Evolutionary conservation across 1,140 invertebrate species (phyloP).

Genomic region (Nixonia krombeini): DNA sequence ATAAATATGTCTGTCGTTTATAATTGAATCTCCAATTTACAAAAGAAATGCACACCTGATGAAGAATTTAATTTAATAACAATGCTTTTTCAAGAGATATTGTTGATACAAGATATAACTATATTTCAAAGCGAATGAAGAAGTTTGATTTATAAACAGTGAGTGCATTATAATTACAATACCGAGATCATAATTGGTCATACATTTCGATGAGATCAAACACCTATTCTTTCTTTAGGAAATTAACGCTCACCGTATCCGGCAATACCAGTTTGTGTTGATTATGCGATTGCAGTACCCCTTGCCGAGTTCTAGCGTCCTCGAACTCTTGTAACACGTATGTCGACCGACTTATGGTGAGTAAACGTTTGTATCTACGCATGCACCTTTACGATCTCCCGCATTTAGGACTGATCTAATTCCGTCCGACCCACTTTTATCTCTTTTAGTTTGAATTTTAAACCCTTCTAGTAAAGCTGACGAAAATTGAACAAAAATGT

Average conservation of each 20-base stretch:
- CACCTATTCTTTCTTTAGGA: slow-evolving; percentile 10
- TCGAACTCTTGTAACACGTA: slow-evolving; percentile 15
- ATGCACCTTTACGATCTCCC: slow-evolving; percentile 10
- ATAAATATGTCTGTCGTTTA: too few relatives aligned
- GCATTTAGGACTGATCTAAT: slow-evolving; percentile 12
- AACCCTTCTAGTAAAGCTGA: slow-evolving; percentile 2
- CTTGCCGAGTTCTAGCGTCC: slow-evolving; percentile 14
- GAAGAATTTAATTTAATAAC: too few relatives aligned
- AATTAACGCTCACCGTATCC: slow-evolving; percentile 13
- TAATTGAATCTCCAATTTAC: too few relatives aligned
- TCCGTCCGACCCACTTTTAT: slow-evolving; percentile 6
- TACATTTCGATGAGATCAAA: slow-evolving; percentile 12
- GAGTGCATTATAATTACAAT: slow-evolving; percentile 13
- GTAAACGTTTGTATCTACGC: neutral
- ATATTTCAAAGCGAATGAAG: neutral
- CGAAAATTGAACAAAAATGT: slow-evolving; percentile 6
- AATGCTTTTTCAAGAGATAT: too few relatives aligned
- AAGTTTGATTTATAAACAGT: slow-evolving; percentile 15
- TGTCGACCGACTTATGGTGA: neutral
- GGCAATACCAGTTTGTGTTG: slow-evolving; percentile 15
- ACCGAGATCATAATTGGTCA: neutral
- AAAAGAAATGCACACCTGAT: too few relatives aligned
- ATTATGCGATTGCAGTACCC: slow-evolving; percentile 14
- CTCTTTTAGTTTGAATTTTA: slow-evolving; percentile 12
- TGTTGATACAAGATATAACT: too few relatives aligned